Evolutionary conservation across 2,888 invertebrate genomes (phyloP).

Genomic region (Tubulanus polymorphus): DNA sequence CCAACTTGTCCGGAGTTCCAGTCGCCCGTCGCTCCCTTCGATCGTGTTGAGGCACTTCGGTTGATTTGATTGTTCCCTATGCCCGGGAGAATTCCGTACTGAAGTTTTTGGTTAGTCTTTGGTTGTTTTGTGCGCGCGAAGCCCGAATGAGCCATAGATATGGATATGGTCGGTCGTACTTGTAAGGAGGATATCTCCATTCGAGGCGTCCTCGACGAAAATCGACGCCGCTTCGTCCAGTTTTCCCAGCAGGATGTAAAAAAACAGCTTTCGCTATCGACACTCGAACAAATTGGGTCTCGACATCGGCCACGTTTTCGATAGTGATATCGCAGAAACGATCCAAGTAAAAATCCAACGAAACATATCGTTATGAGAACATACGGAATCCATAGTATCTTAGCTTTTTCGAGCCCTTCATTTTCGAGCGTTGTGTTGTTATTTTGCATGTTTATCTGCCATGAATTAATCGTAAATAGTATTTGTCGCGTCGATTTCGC

Average conservation of each 20-base stretch:
- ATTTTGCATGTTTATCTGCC: no score
- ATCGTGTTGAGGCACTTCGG: no score
- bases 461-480: no score
- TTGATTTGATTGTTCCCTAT: no score
- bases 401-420: no score
- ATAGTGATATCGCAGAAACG: neutral
- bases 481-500: no score
- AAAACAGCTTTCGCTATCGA: neutral
- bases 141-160: neutral
- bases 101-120: no score
- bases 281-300: neutral
- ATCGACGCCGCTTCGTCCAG: neutral
- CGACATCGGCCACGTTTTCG: neutral
- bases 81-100: no score
- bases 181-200: neutral
- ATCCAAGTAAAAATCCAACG: neutral
- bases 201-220: neutral
- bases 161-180: neutral
- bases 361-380: neutral
- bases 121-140: no score
- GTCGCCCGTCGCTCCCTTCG: no score
- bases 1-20: no score
- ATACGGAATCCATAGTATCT: neutral
- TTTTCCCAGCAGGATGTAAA: neutral
- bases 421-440: no score